Base-by-base conservation (phyloP, 2,888 invertebrate species). In the Drosophila subsilvestris region DNA sequence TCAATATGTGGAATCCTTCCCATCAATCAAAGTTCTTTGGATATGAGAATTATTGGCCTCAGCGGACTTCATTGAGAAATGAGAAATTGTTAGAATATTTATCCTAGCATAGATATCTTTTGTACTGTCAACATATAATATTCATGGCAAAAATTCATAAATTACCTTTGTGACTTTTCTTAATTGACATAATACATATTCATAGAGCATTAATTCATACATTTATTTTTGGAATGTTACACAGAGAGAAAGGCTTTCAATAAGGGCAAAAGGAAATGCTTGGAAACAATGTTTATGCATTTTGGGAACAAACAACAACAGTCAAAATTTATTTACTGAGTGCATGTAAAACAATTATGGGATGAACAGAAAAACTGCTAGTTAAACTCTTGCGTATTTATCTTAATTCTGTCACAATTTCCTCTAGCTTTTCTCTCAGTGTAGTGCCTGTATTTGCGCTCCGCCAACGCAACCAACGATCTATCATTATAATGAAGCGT, bases 401-500 rank as follows among this genome's bases (percentile, higher is more conserved):
- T 8, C 8, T 27, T 8, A 27, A 1, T 14, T n/a, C 5, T 37
- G 32, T 14, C 32, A 14, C 32, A 2, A 22, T 22, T 42, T 18
- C 12, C 29, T 18, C 1, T 7, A 10, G 1, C 6, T 17, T 54
- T 69, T 54, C 44, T 69, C 32, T 18, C 68, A 32, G 68, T 68
- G 67, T 58, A 20, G 4, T 42, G 8, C 43, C 27, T 47, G 48
- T 47, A 20, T 47, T 61, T 70, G 72, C 61, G 60, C 71, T 69
- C 29, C 29, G 29, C 72, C 76, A 72, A 70, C 79, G 58, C 77
- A 80, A 60, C 48, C 37, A 80, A 71, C 80, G 79, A 85, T 87
- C 86, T 82, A 87, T 85, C 83, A 85, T 85, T 82, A 77, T 87
- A 82, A 87, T 82, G 77, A 80, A 85, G 84, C 84, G 79, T 82